These are phyloP conservation scores for Maniola hyperantus DNA, from an alignment of 2,888 invertebrate genomes.

Conservation along the genomic window DNA sequence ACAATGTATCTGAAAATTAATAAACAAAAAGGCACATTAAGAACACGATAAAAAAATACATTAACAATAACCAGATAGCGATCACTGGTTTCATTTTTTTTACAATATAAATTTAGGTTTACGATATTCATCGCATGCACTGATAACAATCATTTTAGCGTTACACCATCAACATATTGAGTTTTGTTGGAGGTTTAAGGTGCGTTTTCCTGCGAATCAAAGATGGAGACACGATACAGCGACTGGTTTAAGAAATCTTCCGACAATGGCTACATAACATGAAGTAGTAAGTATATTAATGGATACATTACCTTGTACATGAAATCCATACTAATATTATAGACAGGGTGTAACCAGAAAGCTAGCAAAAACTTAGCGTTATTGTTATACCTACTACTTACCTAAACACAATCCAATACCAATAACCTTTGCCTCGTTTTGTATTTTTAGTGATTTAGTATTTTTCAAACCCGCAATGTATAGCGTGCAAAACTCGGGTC, in stretches of 20 bases:
- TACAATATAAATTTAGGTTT: slow-evolving; percentile 21
- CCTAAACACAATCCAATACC: too few species aligned
- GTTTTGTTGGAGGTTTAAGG: slow-evolving; percentile 13
- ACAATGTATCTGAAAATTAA: neutral
- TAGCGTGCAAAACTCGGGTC: too few species aligned
- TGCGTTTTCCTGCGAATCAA: neutral
- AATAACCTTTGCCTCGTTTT: too few species aligned
- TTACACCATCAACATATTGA: slow-evolving; percentile 16
- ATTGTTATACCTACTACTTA: too few species aligned
- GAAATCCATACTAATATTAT: too few species aligned
- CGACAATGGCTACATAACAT: too few species aligned
- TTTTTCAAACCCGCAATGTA: too few species aligned
- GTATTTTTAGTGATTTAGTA: too few species aligned
- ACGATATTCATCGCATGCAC: slow-evolving; percentile 19
- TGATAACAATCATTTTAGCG: slow-evolving; percentile 22
- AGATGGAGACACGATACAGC: neutral
- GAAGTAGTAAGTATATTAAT: too few species aligned
- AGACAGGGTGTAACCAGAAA: too few species aligned
- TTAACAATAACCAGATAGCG: slow-evolving; percentile 10
- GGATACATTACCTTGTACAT: too few species aligned
- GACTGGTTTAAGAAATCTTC: neutral
- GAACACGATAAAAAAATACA: slow-evolving; percentile 12
- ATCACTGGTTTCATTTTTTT: slow-evolving; percentile 6
- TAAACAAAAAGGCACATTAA: slow-evolving; percentile 2
- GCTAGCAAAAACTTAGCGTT: too few species aligned